A percentile compares a stretch with the other conserved stretches of the same genome.
These are phyloP conservation scores for Chloroceryle inda DNA, from an alignment of 2,797 vertebrate species.

Conservation along the genomic window DNA sequence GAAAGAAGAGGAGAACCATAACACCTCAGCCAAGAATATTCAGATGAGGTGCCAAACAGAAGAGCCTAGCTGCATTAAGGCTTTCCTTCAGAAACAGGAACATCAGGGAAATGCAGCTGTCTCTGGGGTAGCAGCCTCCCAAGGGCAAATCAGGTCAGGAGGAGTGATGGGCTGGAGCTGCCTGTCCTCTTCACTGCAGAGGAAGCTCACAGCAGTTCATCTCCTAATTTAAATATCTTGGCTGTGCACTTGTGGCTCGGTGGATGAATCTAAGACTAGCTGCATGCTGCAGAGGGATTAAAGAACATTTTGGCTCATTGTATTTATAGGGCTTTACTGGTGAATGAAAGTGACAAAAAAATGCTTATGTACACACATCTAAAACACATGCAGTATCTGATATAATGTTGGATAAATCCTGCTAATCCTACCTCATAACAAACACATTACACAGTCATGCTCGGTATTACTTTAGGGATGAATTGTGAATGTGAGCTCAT, in stretches of 20 bases:
- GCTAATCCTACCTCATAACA: constrained; percentile 4
- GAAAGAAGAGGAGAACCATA: neutral
- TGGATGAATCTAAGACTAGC: neutral
- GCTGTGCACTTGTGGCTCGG: neutral
- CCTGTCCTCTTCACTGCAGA: neutral
- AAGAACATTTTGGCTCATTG: neutral
- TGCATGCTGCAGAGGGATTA: neutral
- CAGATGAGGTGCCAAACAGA: neutral
- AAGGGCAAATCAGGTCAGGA: neutral
- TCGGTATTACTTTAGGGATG: constrained; percentile 7
- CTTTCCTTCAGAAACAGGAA: neutral
- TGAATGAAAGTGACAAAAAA: constrained; percentile 4
- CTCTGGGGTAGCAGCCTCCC: neutral
- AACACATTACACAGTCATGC: neutral
- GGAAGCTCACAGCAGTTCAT: neutral
- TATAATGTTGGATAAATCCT: neutral
- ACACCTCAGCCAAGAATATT: neutral
- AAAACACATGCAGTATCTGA: neutral
- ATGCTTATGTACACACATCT: neutral
- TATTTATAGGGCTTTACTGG: neutral
- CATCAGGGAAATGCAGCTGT: neutral
- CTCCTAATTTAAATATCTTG: neutral
- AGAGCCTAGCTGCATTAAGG: neutral
- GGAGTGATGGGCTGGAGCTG: neutral
- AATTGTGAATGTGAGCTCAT: neutral